phyloP scores from a whole-genome alignment of 2,888 invertebrate species.

The Apeira syringaria region DNA sequence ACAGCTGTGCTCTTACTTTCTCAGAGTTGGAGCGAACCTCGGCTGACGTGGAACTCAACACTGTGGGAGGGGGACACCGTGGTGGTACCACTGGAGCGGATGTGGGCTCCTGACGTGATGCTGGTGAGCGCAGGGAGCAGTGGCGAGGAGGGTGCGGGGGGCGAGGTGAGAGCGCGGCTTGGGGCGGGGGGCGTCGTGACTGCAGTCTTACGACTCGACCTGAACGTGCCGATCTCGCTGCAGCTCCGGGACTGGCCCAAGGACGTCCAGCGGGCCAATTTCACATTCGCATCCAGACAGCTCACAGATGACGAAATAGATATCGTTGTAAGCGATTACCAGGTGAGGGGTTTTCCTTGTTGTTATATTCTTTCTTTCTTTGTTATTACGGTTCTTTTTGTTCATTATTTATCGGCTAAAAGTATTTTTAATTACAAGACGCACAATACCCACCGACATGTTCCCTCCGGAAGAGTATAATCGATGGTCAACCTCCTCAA shows the following conservation, averaged over 20 bases:
- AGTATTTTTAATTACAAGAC: too few relatives aligned
- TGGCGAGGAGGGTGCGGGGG: conserved; percentile 77
- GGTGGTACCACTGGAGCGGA: conserved; percentile 86
- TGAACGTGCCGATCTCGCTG: conserved; percentile 54
- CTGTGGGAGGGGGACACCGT: conserved; percentile 85
- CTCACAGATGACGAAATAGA: conserved; percentile 85
- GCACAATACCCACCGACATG: too few relatives aligned
- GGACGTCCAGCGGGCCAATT: conserved; percentile 86
- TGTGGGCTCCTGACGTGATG: conserved; percentile 91
- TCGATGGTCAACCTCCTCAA: too few relatives aligned
- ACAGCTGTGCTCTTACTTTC: too few relatives aligned
- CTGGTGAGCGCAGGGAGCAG: conserved; percentile 88
- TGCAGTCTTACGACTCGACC: conserved; percentile 54
- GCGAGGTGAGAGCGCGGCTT: conserved; percentile 86
- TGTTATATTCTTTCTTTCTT: too few relatives aligned
- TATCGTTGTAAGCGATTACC: conserved; percentile 39
- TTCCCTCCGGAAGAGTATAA: too few relatives aligned
- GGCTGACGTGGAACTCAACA: conserved; percentile 87
- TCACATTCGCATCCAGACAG: conserved; percentile 90
- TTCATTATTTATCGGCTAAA: too few relatives aligned
- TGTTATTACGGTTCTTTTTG: too few relatives aligned
- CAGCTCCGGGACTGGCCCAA: conserved; percentile 88
- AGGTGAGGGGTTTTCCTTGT: too few relatives aligned
- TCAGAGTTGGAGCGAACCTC: conserved; percentile 90
- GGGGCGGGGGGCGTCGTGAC: conserved; percentile 85